Base-by-base conservation (phyloP, 2,113 vertebrate species). In the Pionites leucogaster region DNA sequence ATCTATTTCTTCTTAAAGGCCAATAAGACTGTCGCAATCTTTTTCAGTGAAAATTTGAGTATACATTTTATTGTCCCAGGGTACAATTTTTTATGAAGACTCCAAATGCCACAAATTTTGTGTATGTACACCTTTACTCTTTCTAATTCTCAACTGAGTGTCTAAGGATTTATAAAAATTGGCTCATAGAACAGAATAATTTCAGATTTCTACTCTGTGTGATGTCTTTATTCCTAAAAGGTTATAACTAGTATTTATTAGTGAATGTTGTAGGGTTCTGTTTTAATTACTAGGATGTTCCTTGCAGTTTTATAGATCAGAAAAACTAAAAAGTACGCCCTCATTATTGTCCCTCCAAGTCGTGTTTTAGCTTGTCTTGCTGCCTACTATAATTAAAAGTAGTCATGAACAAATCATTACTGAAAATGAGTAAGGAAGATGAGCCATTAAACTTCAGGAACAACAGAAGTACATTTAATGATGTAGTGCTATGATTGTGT, bases 11-110 rank as follows among this genome's bases (percentile, higher is more conserved):
- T 92, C 37, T 89, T 92, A 89, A 85, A 93, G 37, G 27, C 17
- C n/a, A 90, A 75, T 85, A 91, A 94, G 95, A 19, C 47, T 88
- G 86, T 85, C 72, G 50, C 27, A 93, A 20, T 79, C 13, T 87
- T 86, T 86, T 86, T 55, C 55, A 72, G 55, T 76, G 50, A 93
- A 94, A 90, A 77, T 91, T 68, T 92, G 76, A 71, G 47, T 60
- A 52, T 86, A 42, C 57, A 55, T 82, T 91, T 72, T 89, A 78
- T 88, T 96, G 50, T 55, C 37, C 52, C 71, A 62, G 16, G 74
- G 86, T 78, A 83, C 89, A 79, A 39, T 25, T 84, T 79, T 91
- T 86, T 86, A 24, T 80, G 68, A 91, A 75, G 59, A 82, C 24
- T 83, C 41, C 31, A 86, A 70, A 96, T 90, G 92, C 55, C 68